A percentile compares a stretch with the other conserved stretches of the same genome.
Conservation (phyloP, 2,113 vertebrate genomes). For the Scomber colias region DNA sequence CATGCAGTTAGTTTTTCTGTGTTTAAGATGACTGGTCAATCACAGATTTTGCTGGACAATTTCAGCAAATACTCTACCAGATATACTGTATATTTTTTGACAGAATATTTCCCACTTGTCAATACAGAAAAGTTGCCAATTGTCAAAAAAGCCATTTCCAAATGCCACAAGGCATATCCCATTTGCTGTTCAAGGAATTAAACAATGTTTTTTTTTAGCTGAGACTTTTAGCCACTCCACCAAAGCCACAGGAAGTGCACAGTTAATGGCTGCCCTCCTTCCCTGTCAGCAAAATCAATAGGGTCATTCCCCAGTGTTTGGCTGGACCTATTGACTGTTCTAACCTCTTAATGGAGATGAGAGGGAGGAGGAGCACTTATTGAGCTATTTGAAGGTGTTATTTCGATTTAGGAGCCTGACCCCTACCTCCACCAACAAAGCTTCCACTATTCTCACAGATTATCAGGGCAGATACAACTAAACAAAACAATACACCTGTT, state of each 20-base stretch:
- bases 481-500: not conserved
- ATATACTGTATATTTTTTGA: no score
- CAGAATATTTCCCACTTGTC: no score
- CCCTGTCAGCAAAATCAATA: constrained; percentile 78
- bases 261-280: constrained; percentile 71
- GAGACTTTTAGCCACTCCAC: constrained; percentile 15
- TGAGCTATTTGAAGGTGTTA: constrained; percentile 78
- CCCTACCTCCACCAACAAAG: constrained; percentile 35
- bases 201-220: not conserved
- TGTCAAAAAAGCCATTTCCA: no score
- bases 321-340: constrained; percentile 77
- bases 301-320: constrained; percentile 67
- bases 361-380: constrained; percentile 81
- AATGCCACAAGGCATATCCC: no score
- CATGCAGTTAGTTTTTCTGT: no score
- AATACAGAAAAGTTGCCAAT: no score
- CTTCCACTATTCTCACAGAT: constrained; percentile 13
- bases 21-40: no score
- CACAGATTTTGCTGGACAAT: not conserved
- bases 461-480: constrained; percentile 4
- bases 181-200: no score
- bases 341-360: constrained; percentile 82
- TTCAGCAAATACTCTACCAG: not conserved
- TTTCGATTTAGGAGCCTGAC: constrained; percentile 62
- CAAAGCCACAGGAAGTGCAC: constrained; percentile 59